Conservation (phyloP, 1,140 invertebrate genomes). For the Gonioctena quinquepunctata region DNA sequence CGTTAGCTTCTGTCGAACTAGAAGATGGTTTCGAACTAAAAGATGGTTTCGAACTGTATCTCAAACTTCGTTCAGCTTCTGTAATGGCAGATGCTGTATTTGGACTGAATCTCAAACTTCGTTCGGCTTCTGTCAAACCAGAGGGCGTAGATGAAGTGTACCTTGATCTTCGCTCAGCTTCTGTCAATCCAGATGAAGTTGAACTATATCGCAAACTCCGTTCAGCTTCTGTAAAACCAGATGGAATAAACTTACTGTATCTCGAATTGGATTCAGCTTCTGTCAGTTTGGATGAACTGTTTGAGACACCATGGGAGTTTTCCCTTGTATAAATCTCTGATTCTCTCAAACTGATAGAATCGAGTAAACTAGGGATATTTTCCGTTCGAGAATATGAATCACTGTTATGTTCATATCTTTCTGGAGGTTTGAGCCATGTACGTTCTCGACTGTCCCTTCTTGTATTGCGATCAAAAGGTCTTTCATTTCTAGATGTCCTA, state of each 20-base stretch:
- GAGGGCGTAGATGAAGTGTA: background rate
- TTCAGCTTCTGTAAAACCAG: no score
- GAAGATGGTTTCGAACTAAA: no score
- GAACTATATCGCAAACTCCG: background rate
- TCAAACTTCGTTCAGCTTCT: no score
- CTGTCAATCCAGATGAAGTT: background rate
- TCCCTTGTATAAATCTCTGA: no score
- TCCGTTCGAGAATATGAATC: background rate
- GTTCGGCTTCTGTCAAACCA: background rate
- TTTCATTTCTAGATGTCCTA: background rate
- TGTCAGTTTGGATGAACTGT: no score
- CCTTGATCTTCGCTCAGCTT: background rate
- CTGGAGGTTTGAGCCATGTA: background rate
- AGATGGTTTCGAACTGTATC: no score
- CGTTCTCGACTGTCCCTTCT: background rate
- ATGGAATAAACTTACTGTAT: no score
- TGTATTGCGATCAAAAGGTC: background rate
- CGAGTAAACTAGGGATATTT: background rate
- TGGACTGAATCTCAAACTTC: background rate
- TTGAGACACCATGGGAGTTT: no score
- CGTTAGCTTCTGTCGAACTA: no score
- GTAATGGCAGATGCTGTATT: no score
- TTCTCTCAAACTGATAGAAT: no score
- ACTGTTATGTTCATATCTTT: background rate
- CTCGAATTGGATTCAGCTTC: no score